Conservation (phyloP, 2,113 vertebrate species). For the Bambusicola thoracicus region DNA sequence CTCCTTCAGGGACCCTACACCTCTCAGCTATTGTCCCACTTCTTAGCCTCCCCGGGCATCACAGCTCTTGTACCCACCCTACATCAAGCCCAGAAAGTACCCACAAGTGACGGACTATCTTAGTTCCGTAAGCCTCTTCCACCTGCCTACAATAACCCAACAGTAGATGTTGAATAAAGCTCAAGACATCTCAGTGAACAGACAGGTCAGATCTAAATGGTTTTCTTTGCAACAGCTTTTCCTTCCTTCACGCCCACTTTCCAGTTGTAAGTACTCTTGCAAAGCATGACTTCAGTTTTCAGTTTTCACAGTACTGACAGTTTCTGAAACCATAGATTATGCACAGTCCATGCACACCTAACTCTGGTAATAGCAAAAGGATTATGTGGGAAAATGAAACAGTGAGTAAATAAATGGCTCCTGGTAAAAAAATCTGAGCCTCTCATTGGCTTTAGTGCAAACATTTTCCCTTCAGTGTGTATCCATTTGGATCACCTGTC, state of each 20-base stretch:
- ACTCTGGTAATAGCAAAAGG: neutral
- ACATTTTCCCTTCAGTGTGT: neutral
- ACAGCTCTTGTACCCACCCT: neutral
- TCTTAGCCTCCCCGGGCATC: neutral
- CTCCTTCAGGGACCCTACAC: neutral
- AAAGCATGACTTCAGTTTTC: neutral
- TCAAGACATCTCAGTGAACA: neutral
- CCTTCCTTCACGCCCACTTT: neutral
- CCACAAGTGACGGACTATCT: neutral
- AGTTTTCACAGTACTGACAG: neutral
- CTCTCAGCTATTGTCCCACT: neutral
- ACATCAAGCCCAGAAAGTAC: neutral
- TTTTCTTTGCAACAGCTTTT: neutral
- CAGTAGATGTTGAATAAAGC: neutral
- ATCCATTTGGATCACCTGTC: neutral
- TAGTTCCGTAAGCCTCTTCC: neutral
- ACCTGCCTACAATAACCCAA: neutral
- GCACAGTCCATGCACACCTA: slow-evolving; percentile 12
- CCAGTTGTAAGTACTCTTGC: neutral
- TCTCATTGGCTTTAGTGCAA: neutral
- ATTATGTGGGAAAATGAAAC: neutral
- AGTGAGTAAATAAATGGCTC: neutral
- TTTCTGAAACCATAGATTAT: neutral
- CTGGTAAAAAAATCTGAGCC: neutral
- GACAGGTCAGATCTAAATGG: neutral